Conservation (phyloP, 2,113 vertebrate species). For the Brachionichthys hirsutus region DNA sequence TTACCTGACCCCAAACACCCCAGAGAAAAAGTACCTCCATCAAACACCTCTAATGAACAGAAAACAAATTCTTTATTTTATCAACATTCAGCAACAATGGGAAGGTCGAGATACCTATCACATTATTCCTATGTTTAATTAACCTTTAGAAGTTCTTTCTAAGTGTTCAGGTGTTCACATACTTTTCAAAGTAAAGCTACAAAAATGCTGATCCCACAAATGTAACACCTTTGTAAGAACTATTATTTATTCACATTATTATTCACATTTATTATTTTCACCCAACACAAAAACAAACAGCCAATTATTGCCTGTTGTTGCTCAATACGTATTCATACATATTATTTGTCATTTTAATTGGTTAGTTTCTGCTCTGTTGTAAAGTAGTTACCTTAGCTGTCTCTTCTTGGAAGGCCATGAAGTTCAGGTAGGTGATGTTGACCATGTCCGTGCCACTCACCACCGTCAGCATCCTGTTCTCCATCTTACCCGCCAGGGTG, state of each 20-base stretch:
- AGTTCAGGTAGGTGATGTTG: conserved; percentile 94
- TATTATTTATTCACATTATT: too few species aligned
- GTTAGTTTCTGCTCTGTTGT: not conserved
- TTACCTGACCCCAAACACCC: not conserved
- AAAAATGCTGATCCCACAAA: not conserved
- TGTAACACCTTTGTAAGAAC: too few species aligned
- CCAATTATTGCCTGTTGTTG: too few species aligned
- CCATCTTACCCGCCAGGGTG: conserved; percentile 84
- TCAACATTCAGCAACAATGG: not conserved
- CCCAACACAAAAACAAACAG: too few species aligned
- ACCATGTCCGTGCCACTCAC: conserved; percentile 93
- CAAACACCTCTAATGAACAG: not conserved
- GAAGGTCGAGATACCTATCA: not conserved
- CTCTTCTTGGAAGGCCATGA: conserved; percentile 95
- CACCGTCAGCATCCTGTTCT: conserved; percentile 91
- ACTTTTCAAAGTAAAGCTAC: not conserved
- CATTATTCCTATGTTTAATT: not conserved
- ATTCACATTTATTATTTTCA: too few species aligned
- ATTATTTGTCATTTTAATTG: too few species aligned
- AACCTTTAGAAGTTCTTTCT: not conserved
- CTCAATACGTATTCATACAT: too few species aligned
- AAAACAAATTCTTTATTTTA: not conserved
- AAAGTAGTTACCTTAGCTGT: conserved; percentile 85
- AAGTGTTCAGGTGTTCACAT: too few species aligned
- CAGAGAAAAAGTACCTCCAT: not conserved